Base-by-base conservation (phyloP, 2,888 invertebrate species). In the Caenorhabditis panamensis region DNA sequence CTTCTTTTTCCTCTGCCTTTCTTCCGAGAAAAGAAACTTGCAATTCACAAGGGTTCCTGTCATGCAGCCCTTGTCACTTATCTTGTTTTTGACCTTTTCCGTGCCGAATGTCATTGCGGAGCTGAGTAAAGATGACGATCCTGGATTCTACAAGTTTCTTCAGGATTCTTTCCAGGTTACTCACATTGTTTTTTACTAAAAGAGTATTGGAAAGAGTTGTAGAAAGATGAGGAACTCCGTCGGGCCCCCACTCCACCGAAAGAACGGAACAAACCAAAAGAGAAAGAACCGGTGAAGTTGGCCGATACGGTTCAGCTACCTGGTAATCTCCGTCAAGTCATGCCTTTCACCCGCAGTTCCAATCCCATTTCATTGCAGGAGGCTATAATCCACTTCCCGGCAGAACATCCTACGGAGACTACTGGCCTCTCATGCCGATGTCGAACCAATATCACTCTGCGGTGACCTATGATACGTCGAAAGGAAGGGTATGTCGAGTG, bases 371-470 rank as follows among this genome's bases (percentile, higher is more conserved):
- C 47, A 11, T 56, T 68, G 6, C 64, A 83, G 83, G 80, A 20
- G 82, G 81, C 47, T 84, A 84, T 53, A 71, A 80, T 49, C 84
- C 84, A n/a, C 68, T 84, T 31, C 84, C 84, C 24, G 84, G 84
- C 18, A 66, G 84, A 49, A 81, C 84, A 26, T 78, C 84, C 6
- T 81, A 67, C 49, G 84, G 84, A 8, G 84, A 84, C 64, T 84
- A 84, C 64, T 84, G 84, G 84, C 84, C 84, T 44, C 78, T 84
- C 13, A 78, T 78, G 59, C 84, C 84, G 16, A 69, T 84, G 64
- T 76, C 79, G 13, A 84, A 80, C 72, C 84, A 84, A 67, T 84
- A 84, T 71, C 84, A 84, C 49, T 58, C 79, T 59, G 61, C 77
- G 37, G 69, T 82, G 36, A 82, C 82, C 36, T 78, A 79, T 61